Evolutionary conservation across 2,113 vertebrate species (phyloP).

Genomic region (Conger conger): DNA sequence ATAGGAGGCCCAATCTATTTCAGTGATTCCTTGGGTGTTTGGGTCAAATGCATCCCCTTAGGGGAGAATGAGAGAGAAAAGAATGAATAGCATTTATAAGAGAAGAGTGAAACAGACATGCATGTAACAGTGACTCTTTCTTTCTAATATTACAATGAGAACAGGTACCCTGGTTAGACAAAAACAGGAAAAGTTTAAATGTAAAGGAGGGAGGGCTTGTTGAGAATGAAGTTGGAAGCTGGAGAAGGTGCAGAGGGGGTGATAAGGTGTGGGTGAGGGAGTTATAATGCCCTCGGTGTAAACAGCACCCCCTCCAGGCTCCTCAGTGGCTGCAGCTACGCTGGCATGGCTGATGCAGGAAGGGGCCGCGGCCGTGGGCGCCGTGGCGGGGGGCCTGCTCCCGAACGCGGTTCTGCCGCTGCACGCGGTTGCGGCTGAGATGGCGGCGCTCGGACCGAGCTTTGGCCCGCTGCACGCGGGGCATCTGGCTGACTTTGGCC

Average conservation of each 20-base stretch:
- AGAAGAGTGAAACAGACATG: neutral
- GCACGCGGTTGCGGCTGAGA: conserved; percentile 81
- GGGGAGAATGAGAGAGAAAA: neutral
- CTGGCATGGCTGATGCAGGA: conserved; percentile 91
- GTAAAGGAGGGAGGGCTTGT: conserved; percentile 7
- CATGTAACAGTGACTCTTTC: neutral
- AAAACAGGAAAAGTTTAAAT: neutral
- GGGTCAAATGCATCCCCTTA: neutral
- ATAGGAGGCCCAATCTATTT: neutral
- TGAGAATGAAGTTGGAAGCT: neutral
- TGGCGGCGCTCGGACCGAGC: conserved; percentile 80
- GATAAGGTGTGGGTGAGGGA: conserved; percentile 21
- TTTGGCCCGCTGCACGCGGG: conserved; percentile 83
- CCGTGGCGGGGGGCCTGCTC: conserved; percentile 76
- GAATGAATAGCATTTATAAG: neutral
- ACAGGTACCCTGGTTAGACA: conserved; percentile 8
- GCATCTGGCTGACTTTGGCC: conserved; percentile 83
- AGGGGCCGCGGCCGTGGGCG: conserved; percentile 73
- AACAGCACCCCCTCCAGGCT: conserved; percentile 42
- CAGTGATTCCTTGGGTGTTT: neutral
- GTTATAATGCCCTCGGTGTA: conserved; percentile 63
- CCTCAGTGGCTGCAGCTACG: conserved; percentile 89
- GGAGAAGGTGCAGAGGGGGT: neutral
- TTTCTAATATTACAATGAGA: conserved; percentile 2
- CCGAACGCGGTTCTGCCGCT: conserved; percentile 87